These are phyloP conservation scores for Malaclemys terrapin DNA, from an alignment of 2,113 vertebrate genomes.

Conservation along the genomic window DNA sequence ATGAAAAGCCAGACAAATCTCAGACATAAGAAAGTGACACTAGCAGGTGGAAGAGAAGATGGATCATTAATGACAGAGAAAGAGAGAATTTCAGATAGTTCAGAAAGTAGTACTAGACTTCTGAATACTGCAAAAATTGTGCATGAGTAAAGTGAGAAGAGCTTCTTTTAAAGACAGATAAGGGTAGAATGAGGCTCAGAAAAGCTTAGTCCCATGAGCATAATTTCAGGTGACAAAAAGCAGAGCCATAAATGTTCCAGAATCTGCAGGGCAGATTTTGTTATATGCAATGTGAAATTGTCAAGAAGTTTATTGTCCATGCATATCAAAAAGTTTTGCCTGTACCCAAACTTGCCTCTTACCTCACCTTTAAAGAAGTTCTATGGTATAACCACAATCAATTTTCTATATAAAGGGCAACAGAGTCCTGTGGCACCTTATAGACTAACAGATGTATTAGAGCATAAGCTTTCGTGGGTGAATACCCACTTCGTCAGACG, in stretches of 20 bases:
- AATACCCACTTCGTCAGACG: too few species aligned
- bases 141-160: not conserved
- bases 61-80: not conserved
- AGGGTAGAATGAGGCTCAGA: not conserved
- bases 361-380: not conserved
- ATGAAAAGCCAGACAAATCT: not conserved
- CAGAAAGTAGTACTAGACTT: not conserved
- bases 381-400: not conserved
- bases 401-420: too few species aligned
- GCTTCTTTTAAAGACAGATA: not conserved
- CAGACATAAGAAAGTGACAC: not conserved
- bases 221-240: not conserved
- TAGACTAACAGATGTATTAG: too few species aligned
- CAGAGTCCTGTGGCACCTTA: too few species aligned
- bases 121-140: not conserved
- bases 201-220: not conserved
- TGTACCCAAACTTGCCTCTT: not conserved
- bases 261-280: not conserved
- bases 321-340: not conserved
- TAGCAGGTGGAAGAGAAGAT: not conserved
- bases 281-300: not conserved
- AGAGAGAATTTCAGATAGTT: not conserved
- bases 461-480: too few species aligned
- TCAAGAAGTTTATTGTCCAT: not conserved
- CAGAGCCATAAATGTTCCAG: not conserved